These are phyloP conservation scores for Carabus problematicus DNA, from an alignment of 2,888 invertebrate genomes.

Conservation along the genomic window DNA sequence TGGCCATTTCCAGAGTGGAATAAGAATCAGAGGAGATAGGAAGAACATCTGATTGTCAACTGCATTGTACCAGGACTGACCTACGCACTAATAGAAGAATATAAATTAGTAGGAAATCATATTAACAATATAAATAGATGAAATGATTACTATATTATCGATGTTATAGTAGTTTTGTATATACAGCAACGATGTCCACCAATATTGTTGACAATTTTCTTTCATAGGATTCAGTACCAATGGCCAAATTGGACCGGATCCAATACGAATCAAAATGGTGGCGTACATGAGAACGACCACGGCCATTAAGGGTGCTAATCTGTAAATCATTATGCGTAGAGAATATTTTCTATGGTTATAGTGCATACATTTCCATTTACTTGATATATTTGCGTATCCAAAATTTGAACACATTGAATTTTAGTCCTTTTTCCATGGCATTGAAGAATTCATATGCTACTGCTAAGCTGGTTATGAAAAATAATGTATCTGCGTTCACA, in stretches of 20 bases:
- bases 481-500: not conserved
- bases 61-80: constrained; percentile 45
- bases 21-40: constrained; percentile 45
- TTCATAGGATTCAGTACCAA: not conserved
- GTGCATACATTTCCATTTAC: not conserved
- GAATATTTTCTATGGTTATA: not conserved
- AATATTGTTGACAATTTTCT: not conserved
- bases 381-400: not conserved
- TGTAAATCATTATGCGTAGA: not conserved
- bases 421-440: not conserved
- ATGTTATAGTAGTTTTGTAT: not conserved
- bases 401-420: not conserved
- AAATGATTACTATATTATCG: too few relatives aligned
- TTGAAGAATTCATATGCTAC: not conserved
- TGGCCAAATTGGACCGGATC: constrained; percentile 6
- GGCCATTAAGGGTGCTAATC: not conserved
- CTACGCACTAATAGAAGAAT: constrained; percentile 48
- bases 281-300: not conserved
- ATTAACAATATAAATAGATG: too few relatives aligned
- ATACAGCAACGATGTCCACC: not conserved
- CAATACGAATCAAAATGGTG: not conserved
- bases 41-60: constrained; percentile 46
- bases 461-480: not conserved
- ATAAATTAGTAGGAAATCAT: not conserved
- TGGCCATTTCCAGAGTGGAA: constrained; percentile 48